These are phyloP conservation scores for Pachycephus smyrnensis DNA, from an alignment of 2,888 invertebrate species.

Conservation along the genomic window DNA sequence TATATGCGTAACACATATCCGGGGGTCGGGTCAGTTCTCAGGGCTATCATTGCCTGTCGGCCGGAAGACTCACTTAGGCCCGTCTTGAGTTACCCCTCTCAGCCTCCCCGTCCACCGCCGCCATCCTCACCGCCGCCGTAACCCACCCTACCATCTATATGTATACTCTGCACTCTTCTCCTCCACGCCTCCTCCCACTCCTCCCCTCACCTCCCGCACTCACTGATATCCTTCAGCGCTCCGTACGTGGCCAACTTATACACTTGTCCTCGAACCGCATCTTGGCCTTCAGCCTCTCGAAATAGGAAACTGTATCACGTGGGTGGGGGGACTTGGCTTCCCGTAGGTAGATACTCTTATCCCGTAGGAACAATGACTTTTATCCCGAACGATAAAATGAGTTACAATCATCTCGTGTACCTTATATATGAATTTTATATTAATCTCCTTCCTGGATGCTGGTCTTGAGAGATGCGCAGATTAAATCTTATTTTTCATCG, in stretches of 20 bases:
- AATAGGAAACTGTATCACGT: neutral
- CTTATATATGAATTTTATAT: neutral
- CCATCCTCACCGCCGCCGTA: constrained; percentile 17
- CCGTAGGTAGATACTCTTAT: neutral
- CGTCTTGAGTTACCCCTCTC: constrained; percentile 66
- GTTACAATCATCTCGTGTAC: neutral
- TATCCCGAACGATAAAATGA: neutral
- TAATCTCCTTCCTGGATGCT: neutral
- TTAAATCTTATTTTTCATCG: neutral
- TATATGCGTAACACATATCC: constrained; percentile 63
- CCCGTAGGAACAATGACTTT: neutral
- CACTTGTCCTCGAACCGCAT: neutral
- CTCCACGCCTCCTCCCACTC: neutral
- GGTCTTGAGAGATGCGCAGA: neutral
- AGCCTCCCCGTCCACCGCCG: constrained; percentile 29
- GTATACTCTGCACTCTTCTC: neutral
- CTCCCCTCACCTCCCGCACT: neutral
- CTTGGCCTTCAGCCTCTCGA: neutral
- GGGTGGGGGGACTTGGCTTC: neutral
- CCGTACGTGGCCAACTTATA: neutral
- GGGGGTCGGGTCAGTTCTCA: constrained; percentile 66
- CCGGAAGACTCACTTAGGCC: constrained; percentile 68
- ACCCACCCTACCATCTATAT: neutral
- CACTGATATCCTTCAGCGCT: neutral
- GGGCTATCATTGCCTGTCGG: constrained; percentile 66